Conservation (phyloP, 2,888 invertebrate genomes). For the Pammene aurita region DNA sequence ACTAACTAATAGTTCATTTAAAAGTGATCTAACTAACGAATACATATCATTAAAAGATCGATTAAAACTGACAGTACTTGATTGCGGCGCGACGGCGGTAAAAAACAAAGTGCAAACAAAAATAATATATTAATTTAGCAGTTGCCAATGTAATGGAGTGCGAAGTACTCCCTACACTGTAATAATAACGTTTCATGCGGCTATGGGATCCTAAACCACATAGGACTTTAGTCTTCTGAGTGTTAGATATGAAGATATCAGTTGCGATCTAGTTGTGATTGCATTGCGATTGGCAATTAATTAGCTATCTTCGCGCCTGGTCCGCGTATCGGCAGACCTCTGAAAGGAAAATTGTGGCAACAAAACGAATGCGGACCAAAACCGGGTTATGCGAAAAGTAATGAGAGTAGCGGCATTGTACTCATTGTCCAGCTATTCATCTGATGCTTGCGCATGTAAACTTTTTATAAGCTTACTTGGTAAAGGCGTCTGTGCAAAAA, state of each 20-base stretch:
- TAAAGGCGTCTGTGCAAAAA: background rate
- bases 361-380: background rate
- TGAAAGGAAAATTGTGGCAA: conserved; percentile 4
- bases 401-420: conserved; percentile 5
- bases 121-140: conserved; percentile 48
- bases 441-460: conserved; percentile 5
- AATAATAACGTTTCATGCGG: background rate
- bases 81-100: conserved; percentile 30
- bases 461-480: background rate
- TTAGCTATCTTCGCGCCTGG: conserved; percentile 59
- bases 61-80: conserved; percentile 35
- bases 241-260: conserved; percentile 71
- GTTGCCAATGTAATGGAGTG: conserved; percentile 58
- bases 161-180: conserved; percentile 30
- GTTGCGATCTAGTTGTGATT: conserved; percentile 69
- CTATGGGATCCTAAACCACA: background rate
- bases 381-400: conserved; percentile 23
- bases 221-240: background rate
- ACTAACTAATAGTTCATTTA: conserved; percentile 21
- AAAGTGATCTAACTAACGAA: conserved; percentile 17
- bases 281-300: conserved; percentile 66
- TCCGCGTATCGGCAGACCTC: conserved; percentile 41
- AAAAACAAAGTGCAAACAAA: conserved; percentile 38
- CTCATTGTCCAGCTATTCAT: conserved; percentile 1
- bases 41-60: conserved; percentile 34